Evolutionary conservation across 2,113 vertebrate species (phyloP), one percentile per base, ranked within the genome.

Genomic region (Beaufortia kweichowensis): DNA sequence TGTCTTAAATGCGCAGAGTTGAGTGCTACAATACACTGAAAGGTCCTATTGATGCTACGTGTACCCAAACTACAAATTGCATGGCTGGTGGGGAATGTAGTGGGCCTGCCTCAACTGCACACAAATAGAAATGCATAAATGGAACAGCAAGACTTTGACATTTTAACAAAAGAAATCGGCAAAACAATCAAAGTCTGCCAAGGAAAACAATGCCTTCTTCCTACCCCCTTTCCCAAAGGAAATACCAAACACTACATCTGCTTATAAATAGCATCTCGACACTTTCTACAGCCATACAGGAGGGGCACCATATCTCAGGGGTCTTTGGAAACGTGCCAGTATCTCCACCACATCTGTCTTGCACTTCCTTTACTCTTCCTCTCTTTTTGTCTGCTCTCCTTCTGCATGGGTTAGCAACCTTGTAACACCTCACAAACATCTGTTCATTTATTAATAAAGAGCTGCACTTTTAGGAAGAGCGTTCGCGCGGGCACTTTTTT

Each of bases 231-330:
- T 29, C 77, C 64, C 48, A 60, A 82, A 91, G 91, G 91, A 93
- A 93, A 92, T 92, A 85, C 91, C 90, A 86, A 87, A 90, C 90
- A 87, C 91, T 90, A 89, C 87, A 82, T 76, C 6, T 76, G 62
- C 76, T 74, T 91, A 91, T 87, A 90, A 91, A 92, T 93, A 91
- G 91, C 85, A 84, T 43, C 78, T 64, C 83, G 53, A 84, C 85
- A 86, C 87, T 90, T 88, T 89, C 83, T 84, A 82, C 79, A 81
- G 67, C 33, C 12, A 2, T 83, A 81, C 86, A 85, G 85, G 86
- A 88, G 86, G 85, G 87, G 89, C 88, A 86, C 85, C 84, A 83
- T 81, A 21, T 81, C 65, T 67, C 41, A 35, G 35, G 69, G 80
- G 78, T 61, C 67, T 68, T 71, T 84, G 72, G 80, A 59, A 78